Percentiles rank a stretch among this genome's conserved stretches.
phyloP scores from a whole-genome alignment of 2,797 vertebrate species.

The Simalia tracyae region DNA sequence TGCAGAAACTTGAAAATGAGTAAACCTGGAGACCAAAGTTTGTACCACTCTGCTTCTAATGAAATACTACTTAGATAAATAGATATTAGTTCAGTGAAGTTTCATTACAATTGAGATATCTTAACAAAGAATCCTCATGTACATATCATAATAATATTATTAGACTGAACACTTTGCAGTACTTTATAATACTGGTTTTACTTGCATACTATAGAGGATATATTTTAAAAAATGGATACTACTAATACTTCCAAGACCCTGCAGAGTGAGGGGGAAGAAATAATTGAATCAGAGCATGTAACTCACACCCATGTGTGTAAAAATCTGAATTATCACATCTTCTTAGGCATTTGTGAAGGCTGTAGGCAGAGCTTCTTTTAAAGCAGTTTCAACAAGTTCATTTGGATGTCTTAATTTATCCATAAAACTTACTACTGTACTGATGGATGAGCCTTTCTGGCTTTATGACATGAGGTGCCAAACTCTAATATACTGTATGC shows the following conservation, averaged over 20 bases:
- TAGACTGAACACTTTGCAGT: slow-evolving; percentile 18
- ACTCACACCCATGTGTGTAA: neutral
- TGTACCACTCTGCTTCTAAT: slow-evolving; percentile 25
- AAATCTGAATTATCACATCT: neutral
- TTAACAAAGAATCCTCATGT: slow-evolving; percentile 40
- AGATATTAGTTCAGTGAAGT: neutral
- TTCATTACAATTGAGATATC: slow-evolving; percentile 30
- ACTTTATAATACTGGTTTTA: slow-evolving; percentile 23
- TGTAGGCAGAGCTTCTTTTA: neutral
- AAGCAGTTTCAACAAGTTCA: slow-evolving; percentile 4
- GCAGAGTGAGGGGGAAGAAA: neutral
- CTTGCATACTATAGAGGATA: slow-evolving; percentile 1
- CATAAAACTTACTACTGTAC: neutral
- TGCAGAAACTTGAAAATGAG: slow-evolving; percentile 29
- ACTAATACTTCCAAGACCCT: neutral
- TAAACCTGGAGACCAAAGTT: slow-evolving; percentile 33
- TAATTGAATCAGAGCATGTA: neutral
- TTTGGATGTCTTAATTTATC: neutral
- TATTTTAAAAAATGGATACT: slow-evolving; percentile 22
- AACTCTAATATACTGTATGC: neutral
- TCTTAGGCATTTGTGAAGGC: neutral
- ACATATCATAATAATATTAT: slow-evolving; percentile 23
- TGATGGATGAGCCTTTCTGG: neutral
- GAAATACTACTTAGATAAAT: slow-evolving; percentile 41
- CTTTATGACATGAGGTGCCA: neutral